Base-by-base conservation (phyloP, 1,140 invertebrate genomes). In the Atta colombica region DNA sequence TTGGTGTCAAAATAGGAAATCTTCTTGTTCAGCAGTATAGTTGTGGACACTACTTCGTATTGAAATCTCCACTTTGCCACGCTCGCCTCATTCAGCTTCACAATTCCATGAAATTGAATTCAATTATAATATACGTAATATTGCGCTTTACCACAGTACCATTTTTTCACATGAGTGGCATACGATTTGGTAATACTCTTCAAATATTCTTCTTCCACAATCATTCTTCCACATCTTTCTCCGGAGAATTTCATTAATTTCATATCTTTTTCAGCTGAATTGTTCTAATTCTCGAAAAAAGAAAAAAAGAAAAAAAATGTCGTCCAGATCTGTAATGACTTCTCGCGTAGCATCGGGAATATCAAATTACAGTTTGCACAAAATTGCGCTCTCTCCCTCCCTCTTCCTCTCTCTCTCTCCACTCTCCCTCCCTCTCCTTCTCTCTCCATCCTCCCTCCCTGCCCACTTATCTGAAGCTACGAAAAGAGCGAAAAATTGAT, bases 291-390 rank as follows among this genome's bases (percentile, higher is more conserved):
- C n/a, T 45, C 8, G 5, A 14, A 55, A 28, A 60, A 25, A 55
- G 49, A 80, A 8, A 25, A 55, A 60, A 80, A 8, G 35, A 72
- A 60, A 21, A 49, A 58, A 35, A 55, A 25, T 21, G 0, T 61
- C 12, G 8, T 18, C 18, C 18, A 14, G 4, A 0, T 45, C 16
- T 12, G 16, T 39, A 74, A 49, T 69, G 3, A 69, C 8, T 10
- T 71, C 21, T 25, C 21, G 21, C 45, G 6, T 25, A 55, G 69
- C 45, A 74, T 74, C 39, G 69, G 39, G 25, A 63, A 74, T 51
- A 75, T 84, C n/a, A 84, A 84, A 84, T 84, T 84, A 84, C 55
- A 25, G 55, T 75, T 74, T 61, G 69, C 58, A n/a, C 39, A 14
- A 51, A 84, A 75, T 84, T 63, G 61, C 63, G 4, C 8, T 6